Percentiles rank a stretch among this genome's conserved stretches.
These are phyloP conservation scores for Lanius ludovicianus DNA, from an alignment of 2,113 vertebrate species.

Conservation along the genomic window DNA sequence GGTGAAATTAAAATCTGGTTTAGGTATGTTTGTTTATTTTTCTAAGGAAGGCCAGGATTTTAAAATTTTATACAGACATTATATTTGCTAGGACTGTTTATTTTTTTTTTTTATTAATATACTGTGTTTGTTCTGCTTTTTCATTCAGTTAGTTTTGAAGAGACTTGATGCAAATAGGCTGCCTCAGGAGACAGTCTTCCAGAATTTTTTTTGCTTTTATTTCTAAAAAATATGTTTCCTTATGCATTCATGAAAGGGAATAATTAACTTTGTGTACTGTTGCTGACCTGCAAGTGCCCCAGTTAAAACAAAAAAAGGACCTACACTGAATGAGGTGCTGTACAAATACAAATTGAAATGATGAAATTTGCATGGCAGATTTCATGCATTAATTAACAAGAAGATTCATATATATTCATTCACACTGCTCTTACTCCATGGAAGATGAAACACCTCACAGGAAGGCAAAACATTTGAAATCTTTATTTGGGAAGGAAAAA, in stretches of 20 bases:
- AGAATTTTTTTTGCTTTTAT: background rate
- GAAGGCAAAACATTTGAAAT: background rate
- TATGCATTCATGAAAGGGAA: background rate
- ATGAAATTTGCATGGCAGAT: background rate
- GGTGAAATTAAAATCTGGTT: background rate
- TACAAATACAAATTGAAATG: background rate
- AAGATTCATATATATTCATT: background rate
- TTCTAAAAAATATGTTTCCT: background rate
- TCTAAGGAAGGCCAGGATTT: background rate
- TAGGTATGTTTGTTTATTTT: background rate
- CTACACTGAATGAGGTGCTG: background rate
- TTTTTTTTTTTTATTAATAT: slow-evolving; percentile 20
- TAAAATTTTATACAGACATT: background rate
- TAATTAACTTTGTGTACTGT: background rate
- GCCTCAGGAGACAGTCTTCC: background rate
- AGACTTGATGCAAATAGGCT: background rate
- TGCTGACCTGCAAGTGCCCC: background rate
- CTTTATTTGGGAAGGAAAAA: background rate
- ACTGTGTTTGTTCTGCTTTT: background rate
- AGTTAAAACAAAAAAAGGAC: background rate
- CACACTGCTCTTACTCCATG: background rate
- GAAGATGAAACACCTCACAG: background rate
- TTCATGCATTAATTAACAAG: background rate
- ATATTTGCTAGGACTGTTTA: background rate
- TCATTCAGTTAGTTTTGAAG: background rate